Evolutionary conservation across 2,888 invertebrate genomes (phyloP).

Genomic region (Cheiracanthium punctorium): DNA sequence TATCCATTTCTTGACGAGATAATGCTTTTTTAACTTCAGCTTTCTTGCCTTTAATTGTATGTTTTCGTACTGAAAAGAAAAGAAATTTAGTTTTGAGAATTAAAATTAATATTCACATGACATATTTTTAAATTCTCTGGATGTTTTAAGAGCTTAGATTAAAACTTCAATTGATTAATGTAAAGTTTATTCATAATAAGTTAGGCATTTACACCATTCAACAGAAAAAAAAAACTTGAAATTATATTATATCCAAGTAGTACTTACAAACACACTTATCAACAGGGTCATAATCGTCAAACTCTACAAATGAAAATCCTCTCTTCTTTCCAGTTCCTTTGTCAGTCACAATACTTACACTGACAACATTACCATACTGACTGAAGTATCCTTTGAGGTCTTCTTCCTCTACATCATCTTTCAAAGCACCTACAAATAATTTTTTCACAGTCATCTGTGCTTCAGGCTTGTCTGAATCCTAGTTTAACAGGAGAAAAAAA

Average conservation of each 20-base stretch:
- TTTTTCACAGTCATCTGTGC: conserved; percentile 96
- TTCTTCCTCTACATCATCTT: conserved; percentile 93
- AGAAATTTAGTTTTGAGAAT: too few relatives aligned
- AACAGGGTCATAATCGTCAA: conserved; percentile 97
- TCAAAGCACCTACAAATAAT: conserved; percentile 94
- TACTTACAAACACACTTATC: conserved; percentile 95
- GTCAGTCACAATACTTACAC: conserved; percentile 91
- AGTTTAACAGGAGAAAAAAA: conserved; percentile 39
- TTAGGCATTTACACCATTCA: not conserved
- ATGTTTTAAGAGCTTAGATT: too few relatives aligned
- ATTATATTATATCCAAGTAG: not conserved
- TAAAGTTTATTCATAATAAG: too few relatives aligned
- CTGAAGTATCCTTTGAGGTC: conserved; percentile 85
- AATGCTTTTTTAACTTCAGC: conserved; percentile 95
- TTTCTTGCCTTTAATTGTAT: conserved; percentile 88
- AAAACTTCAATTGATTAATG: too few relatives aligned
- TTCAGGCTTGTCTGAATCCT: conserved; percentile 87
- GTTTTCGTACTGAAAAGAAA: conserved; percentile 77
- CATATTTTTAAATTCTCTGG: too few relatives aligned
- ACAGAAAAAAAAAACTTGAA: too few relatives aligned
- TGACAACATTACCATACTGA: conserved; percentile 86
- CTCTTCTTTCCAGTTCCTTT: conserved; percentile 95
- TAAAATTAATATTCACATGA: too few relatives aligned
- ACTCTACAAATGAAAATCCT: conserved; percentile 97
- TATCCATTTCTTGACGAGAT: conserved; percentile 89